Conservation (phyloP, 2,888 invertebrate species). For the Melanotus villosus region DNA sequence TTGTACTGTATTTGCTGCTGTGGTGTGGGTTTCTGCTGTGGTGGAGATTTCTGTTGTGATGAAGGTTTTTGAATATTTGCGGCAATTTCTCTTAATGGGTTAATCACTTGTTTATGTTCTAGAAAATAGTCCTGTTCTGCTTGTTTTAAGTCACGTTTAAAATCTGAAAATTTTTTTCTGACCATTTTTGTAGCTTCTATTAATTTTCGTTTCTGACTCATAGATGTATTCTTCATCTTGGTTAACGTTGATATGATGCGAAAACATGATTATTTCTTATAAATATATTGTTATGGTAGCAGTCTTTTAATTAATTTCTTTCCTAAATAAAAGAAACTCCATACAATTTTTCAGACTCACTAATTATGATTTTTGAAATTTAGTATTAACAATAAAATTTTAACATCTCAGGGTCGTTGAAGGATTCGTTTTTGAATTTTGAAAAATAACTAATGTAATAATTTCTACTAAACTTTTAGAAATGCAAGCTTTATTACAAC, state of each 20-base stretch:
- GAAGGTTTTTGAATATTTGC: background rate
- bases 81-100: background rate
- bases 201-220: background rate
- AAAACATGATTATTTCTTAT: no score
- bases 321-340: no score
- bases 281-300: background rate
- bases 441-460: no score
- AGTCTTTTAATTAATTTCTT: no score
- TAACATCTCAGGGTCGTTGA: no score
- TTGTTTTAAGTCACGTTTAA: background rate
- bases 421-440: no score
- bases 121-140: background rate
- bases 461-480: no score
- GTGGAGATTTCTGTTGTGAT: background rate
- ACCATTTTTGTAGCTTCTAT: background rate
- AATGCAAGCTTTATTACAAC: no score
- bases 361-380: no score
- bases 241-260: background rate
- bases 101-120: background rate
- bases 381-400: no score
- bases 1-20: no score
- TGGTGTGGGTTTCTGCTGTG: background rate
- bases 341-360: no score
- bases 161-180: slow-evolving; percentile 3
- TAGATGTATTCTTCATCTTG: background rate